Conservation (phyloP, 2,113 vertebrate species). For the Thunnus thynnus region DNA sequence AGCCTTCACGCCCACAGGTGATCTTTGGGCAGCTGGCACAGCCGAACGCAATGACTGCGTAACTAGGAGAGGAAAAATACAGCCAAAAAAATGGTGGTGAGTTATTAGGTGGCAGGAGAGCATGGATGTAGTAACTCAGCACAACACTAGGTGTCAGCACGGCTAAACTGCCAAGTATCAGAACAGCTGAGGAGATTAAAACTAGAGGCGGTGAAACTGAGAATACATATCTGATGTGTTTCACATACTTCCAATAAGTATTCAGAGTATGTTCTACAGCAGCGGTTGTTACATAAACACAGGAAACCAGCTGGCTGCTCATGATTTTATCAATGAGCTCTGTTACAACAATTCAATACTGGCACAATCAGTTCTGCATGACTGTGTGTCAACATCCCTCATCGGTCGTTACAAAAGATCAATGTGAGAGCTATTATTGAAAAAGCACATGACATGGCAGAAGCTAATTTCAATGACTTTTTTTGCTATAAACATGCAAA, state of each 20-base stretch:
- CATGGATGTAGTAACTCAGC: neutral
- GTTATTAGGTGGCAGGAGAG: neutral
- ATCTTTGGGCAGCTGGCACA: slow-evolving; percentile 99
- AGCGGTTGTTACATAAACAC: slow-evolving; percentile 2
- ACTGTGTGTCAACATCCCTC: neutral
- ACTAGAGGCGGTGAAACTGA: neutral
- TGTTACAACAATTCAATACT: slow-evolving; percentile 4
- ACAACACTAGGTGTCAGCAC: slow-evolving; percentile 46
- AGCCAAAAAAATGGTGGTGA: neutral
- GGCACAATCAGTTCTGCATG: slow-evolving; percentile 29
- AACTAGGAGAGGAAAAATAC: slow-evolving; percentile 78
- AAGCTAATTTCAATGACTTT: neutral
- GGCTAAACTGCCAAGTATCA: neutral
- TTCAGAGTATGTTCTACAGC: no score
- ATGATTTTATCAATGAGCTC: slow-evolving; percentile 16
- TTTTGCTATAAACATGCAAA: slow-evolving; percentile 8
- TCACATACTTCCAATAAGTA: no score
- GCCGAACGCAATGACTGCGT: slow-evolving; percentile 97
- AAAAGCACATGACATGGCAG: neutral
- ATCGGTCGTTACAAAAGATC: slow-evolving; percentile 14
- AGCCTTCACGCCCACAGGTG: slow-evolving; percentile 95
- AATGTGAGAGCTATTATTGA: slow-evolving; percentile 21
- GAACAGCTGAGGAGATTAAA: neutral
- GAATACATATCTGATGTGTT: neutral
- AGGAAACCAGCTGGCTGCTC: slow-evolving; percentile 11